A percentile compares a stretch with the other conserved stretches of the same genome.
phyloP scores from a whole-genome alignment of 2,113 vertebrate species.

The Pteruthius melanotis region DNA sequence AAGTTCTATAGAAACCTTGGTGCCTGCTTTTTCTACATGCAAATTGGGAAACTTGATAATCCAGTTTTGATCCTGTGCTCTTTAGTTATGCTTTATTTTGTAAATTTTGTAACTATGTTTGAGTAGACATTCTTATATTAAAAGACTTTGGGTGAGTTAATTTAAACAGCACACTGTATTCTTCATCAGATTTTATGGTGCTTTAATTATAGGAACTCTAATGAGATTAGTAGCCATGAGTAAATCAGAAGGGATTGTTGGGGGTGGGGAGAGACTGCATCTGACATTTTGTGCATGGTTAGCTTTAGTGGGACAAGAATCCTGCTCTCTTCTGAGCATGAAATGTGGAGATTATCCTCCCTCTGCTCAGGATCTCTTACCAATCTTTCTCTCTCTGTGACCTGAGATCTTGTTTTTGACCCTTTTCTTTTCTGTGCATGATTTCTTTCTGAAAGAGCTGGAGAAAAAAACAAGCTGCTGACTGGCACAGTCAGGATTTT shows the following conservation, averaged over 20 bases:
- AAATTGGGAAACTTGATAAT: constrained; percentile 1
- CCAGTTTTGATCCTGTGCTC: constrained; percentile 6
- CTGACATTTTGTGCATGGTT: neutral
- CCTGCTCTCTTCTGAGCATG: neutral
- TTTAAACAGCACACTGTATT: neutral
- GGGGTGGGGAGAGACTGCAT: neutral
- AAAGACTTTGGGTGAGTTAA: neutral
- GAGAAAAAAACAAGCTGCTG: neutral
- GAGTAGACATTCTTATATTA: neutral
- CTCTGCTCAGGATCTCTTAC: neutral
- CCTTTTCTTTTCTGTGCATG: neutral
- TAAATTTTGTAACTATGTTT: neutral
- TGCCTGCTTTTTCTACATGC: neutral
- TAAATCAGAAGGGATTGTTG: neutral
- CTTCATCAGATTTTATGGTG: neutral
- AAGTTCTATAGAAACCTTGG: neutral
- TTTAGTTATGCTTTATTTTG: constrained; percentile 11
- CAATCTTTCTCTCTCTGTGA: neutral
- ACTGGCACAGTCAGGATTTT: neutral
- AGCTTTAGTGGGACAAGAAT: neutral
- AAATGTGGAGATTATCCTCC: neutral
- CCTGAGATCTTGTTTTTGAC: neutral
- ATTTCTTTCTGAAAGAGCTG: neutral
- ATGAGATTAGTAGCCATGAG: neutral
- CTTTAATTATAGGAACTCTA: constrained; percentile 41